A percentile compares a stretch with the other conserved stretches of the same genome.
Conservation (phyloP, 1,140 invertebrate species). For the Diorhabda elongata region DNA sequence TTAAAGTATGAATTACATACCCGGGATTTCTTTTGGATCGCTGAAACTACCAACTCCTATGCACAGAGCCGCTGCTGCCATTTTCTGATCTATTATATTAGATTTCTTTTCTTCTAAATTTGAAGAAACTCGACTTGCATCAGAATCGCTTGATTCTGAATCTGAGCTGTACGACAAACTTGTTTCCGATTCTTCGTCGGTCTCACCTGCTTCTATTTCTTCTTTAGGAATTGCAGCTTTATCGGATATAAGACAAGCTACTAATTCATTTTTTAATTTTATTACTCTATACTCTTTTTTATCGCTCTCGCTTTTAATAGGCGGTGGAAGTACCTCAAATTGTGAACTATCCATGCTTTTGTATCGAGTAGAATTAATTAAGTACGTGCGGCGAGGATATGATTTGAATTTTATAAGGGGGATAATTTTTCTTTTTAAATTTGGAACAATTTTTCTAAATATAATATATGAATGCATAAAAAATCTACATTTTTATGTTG, state of each 20-base stretch:
- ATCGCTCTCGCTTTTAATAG: slow-evolving; percentile 56
- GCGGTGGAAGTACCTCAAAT: slow-evolving; percentile 45
- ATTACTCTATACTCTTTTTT: slow-evolving; percentile 65
- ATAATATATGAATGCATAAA: no score
- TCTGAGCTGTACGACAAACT: slow-evolving; percentile 35
- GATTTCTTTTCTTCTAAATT: not conserved
- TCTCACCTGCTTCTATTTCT: slow-evolving; percentile 43
- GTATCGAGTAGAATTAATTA: no score
- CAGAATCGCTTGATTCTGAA: slow-evolving; percentile 27
- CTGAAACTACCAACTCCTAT: slow-evolving; percentile 70
- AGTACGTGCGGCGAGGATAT: no score
- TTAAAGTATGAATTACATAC: not conserved
- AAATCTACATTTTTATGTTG: no score
- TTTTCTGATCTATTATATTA: slow-evolving; percentile 9
- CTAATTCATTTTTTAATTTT: slow-evolving; percentile 62
- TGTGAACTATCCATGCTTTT: not conserved
- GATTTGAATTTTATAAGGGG: no score
- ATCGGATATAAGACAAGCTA: slow-evolving; percentile 65
- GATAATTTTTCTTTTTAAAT: no score
- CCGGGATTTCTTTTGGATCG: slow-evolving; percentile 72
- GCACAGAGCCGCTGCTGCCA: slow-evolving; percentile 62
- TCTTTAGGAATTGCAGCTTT: slow-evolving; percentile 25
- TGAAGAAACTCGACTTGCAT: slow-evolving; percentile 4
- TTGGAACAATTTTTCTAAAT: no score
- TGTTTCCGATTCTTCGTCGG: slow-evolving; percentile 36